Percentiles rank a stretch among this genome's conserved stretches.
Conservation (phyloP, 2,888 invertebrate species). For the Neoascia interrupta region DNA sequence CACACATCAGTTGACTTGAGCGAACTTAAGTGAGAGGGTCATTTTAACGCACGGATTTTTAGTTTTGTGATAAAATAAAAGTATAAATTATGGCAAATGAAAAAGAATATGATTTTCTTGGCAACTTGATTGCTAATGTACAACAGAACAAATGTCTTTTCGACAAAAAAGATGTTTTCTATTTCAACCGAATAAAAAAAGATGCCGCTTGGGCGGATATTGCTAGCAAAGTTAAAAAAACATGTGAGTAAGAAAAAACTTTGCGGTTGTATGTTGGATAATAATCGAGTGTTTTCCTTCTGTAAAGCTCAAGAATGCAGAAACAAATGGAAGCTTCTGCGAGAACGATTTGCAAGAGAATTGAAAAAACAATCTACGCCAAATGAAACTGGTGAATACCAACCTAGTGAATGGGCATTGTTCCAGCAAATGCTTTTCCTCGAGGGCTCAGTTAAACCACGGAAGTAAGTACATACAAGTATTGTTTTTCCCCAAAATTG, state of each 20-base stretch:
- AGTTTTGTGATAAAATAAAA: no score
- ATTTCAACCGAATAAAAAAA: slow-evolving; percentile 4
- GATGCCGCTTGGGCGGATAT: slow-evolving; percentile 9
- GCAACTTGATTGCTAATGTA: not conserved
- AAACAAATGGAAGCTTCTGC: not conserved
- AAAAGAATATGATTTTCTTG: not conserved
- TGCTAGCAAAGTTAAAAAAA: not conserved
- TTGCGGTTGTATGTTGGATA: not conserved
- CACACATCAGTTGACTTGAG: no score
- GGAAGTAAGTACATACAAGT: not conserved
- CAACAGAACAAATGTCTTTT: slow-evolving; percentile 5
- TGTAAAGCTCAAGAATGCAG: not conserved
- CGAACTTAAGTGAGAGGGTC: no score
- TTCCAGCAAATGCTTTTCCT: not conserved
- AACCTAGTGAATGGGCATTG: not conserved
- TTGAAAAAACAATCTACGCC: not conserved
- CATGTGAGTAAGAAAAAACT: not conserved
- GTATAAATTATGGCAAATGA: not conserved
- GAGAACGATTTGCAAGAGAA: slow-evolving; percentile 1
- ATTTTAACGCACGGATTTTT: no score
- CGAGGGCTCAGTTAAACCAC: not conserved
- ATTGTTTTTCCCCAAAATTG: not conserved
- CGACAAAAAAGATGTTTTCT: not conserved
- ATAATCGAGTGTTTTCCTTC: no score
- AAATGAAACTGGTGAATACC: not conserved